phyloP scores from a whole-genome alignment of 2,888 invertebrate genomes.

The Phalangium opilio region DNA sequence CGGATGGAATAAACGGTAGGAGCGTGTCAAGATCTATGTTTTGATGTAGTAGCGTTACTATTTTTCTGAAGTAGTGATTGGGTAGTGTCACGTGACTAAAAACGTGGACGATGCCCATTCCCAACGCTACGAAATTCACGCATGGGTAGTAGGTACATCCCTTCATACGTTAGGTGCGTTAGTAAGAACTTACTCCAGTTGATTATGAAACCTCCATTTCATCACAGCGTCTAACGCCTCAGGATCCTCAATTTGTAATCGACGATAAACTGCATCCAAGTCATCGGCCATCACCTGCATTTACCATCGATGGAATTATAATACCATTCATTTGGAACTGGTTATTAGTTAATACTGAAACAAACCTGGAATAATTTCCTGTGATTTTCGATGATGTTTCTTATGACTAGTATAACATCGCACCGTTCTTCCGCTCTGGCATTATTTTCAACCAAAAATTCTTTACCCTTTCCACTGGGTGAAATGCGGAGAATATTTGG shows the following conservation, averaged over 20 bases:
- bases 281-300: neutral
- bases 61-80: too few relatives aligned
- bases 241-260: neutral
- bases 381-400: conserved; percentile 55
- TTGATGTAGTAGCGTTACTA: too few relatives aligned
- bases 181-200: too few relatives aligned
- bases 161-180: too few relatives aligned
- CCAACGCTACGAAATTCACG: too few relatives aligned
- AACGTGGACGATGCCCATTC: too few relatives aligned
- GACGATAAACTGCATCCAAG: neutral
- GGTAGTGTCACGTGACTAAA: too few relatives aligned
- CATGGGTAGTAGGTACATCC: too few relatives aligned
- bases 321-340: neutral
- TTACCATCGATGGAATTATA: neutral
- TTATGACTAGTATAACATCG: conserved; percentile 78
- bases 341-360: neutral
- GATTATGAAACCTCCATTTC: too few relatives aligned
- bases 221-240: conserved; percentile 1
- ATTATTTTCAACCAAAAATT: conserved; percentile 32
- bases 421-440: conserved; percentile 56
- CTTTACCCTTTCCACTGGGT: neutral
- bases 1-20: too few relatives aligned
- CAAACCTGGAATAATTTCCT: conserved; percentile 50
- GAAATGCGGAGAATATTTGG: conserved; percentile 71
- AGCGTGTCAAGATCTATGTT: too few relatives aligned